Conservation (phyloP, 1,140 invertebrate genomes). For the Drosophila baimaii region DNA sequence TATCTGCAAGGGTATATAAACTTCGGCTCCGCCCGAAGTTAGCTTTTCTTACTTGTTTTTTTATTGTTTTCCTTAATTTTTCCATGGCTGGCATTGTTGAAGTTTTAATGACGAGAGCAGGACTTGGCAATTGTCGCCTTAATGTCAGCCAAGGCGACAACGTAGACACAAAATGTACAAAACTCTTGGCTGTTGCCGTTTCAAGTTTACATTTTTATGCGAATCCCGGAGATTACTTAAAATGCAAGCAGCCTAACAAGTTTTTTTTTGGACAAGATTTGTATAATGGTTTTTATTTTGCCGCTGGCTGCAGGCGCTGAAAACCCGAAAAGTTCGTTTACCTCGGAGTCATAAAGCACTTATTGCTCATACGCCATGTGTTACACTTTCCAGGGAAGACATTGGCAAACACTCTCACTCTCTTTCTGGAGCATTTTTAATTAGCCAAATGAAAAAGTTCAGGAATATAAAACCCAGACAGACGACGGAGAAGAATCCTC, state of each 20-base stretch:
- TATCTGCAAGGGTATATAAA: too few species aligned
- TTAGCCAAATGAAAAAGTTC: constrained; percentile 82
- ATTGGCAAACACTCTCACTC: constrained; percentile 50
- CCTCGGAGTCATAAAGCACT: constrained; percentile 72
- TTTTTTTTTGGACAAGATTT: constrained; percentile 28
- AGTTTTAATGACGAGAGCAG: constrained; percentile 76
- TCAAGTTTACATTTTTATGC: constrained; percentile 61
- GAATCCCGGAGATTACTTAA: constrained; percentile 36
- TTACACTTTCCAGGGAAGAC: constrained; percentile 61
- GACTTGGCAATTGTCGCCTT: constrained; percentile 73
- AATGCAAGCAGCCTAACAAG: constrained; percentile 44
- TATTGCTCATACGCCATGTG: constrained; percentile 75
- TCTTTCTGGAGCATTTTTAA: constrained; percentile 71
- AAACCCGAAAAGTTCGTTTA: constrained; percentile 55
- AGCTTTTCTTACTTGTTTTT: too few species aligned
- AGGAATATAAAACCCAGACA: constrained; percentile 58
- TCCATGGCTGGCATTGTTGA: constrained; percentile 60
- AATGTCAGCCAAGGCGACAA: constrained; percentile 66
- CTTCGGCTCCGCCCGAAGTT: too few species aligned
- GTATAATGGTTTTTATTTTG: constrained; percentile 13
- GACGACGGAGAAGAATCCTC: constrained; percentile 27
- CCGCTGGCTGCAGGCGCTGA: constrained; percentile 18
- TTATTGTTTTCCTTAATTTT: constrained; percentile 56
- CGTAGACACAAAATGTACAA: constrained; percentile 53
- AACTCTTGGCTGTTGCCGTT: constrained; percentile 23